Evolutionary conservation across 2,888 invertebrate species (phyloP).

Genomic region (Oxystoma pomonae): DNA sequence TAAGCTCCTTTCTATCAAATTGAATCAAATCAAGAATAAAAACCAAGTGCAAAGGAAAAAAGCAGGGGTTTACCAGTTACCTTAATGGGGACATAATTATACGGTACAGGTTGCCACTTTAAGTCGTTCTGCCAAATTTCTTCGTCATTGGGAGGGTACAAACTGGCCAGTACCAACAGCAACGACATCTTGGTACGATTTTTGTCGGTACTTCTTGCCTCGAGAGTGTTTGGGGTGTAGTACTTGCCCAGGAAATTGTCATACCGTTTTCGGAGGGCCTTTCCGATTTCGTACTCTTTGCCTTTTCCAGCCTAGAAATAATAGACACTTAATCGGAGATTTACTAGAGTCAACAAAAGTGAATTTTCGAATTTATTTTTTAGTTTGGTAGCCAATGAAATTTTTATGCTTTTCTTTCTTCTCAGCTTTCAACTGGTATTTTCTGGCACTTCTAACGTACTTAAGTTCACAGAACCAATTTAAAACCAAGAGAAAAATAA

Average conservation of each 20-base stretch:
- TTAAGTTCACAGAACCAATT: too few species aligned
- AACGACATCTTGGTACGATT: constrained; percentile 70
- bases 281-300: constrained; percentile 54
- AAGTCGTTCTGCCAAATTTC: constrained; percentile 55
- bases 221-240: constrained; percentile 53
- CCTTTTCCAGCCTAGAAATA: constrained; percentile 35
- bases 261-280: constrained; percentile 59
- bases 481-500: too few species aligned
- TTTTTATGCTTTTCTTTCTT: too few species aligned
- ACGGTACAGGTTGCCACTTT: constrained; percentile 74
- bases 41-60: too few species aligned
- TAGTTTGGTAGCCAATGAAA: too few species aligned
- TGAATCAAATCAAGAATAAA: too few species aligned
- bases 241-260: constrained; percentile 53
- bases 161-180: constrained; percentile 60
- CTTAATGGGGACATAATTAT: constrained; percentile 51
- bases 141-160: constrained; percentile 57
- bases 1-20: too few species aligned
- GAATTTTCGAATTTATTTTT: too few species aligned
- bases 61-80: not conserved
- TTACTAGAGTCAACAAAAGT: too few species aligned
- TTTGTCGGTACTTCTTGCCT: constrained; percentile 63
- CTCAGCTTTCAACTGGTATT: too few species aligned
- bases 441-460: too few species aligned
- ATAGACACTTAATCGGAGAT: too few species aligned